Conservation (phyloP, 2,797 vertebrate genomes). For the Sylvilagus floridanus region DNA sequence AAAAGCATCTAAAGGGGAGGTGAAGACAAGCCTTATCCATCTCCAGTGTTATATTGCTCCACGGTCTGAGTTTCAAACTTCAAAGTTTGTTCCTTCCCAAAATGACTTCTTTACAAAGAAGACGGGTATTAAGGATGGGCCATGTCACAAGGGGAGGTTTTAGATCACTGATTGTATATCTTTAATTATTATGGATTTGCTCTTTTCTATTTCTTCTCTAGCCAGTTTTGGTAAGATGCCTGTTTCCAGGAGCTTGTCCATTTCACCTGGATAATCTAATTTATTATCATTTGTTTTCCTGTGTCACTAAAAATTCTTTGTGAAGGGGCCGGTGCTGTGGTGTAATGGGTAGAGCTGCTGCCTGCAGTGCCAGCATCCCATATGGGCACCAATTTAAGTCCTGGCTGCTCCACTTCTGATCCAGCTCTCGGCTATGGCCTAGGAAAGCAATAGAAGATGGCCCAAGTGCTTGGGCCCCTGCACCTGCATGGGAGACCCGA, state of each 20-base stretch:
- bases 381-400: too few species aligned
- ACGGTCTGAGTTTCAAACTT: background rate
- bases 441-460: too few species aligned
- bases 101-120: slow-evolving; percentile 21
- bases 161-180: background rate
- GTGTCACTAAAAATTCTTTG: background rate
- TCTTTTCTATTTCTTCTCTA: slow-evolving; percentile 25
- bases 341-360: too few species aligned
- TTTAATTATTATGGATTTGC: background rate
- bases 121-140: background rate
- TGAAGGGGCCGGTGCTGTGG: background rate
- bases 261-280: background rate
- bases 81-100: background rate
- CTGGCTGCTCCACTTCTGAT: too few species aligned
- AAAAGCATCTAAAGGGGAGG: background rate
- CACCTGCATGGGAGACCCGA: too few species aligned
- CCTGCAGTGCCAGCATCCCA: too few species aligned
- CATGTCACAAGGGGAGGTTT: background rate
- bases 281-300: background rate
- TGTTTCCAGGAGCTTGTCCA: background rate
- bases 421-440: too few species aligned
- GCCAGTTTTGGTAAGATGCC: background rate
- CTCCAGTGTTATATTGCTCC: background rate
- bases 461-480: too few species aligned
- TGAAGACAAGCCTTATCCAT: background rate